These are phyloP conservation scores for Scaptodrosophila lebanonensis DNA, from an alignment of 1,140 invertebrate genomes.

Conservation along the genomic window DNA sequence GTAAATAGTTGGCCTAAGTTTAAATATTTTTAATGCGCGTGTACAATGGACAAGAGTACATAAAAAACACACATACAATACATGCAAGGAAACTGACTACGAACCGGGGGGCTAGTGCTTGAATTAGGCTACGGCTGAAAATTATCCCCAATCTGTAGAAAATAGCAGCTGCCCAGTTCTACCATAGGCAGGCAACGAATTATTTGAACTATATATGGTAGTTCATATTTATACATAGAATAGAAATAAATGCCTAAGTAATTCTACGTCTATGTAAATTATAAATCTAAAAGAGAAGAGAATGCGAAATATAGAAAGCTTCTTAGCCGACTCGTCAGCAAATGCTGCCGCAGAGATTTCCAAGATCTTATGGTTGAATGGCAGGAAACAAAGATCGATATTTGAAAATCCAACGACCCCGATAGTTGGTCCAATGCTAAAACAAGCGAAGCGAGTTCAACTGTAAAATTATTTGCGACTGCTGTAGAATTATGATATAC, in stretches of 20 bases:
- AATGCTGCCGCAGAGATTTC: too few relatives aligned
- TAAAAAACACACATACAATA: slow-evolving; percentile 3
- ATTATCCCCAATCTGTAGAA: too few relatives aligned
- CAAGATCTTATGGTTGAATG: slow-evolving; percentile 29
- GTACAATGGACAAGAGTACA: slow-evolving; percentile 10
- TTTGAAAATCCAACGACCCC: slow-evolving; percentile 61
- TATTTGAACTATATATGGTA: slow-evolving; percentile 54
- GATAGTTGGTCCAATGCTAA: slow-evolving; percentile 20
- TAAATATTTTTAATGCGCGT: slow-evolving; percentile 34
- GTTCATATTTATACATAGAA: slow-evolving; percentile 33
- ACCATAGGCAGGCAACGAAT: slow-evolving; percentile 43
- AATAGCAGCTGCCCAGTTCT: slow-evolving; percentile 39
- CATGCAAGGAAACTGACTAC: slow-evolving; percentile 13
- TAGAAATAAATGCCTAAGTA: slow-evolving; percentile 61
- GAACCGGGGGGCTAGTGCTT: slow-evolving; percentile 15
- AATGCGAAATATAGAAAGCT: slow-evolving; percentile 11
- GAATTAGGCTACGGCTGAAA: not conserved
- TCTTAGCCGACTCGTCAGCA: too few relatives aligned
- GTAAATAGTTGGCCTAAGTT: slow-evolving; percentile 73
- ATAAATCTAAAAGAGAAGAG: slow-evolving; percentile 19
- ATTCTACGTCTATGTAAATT: slow-evolving; percentile 18
- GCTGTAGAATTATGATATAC: slow-evolving; percentile 55
- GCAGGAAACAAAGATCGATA: slow-evolving; percentile 53
- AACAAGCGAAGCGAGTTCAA: slow-evolving; percentile 25
- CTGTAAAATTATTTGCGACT: slow-evolving; percentile 69